Conservation (phyloP, 2,113 vertebrate species). For the Archocentrus centrarchus region DNA sequence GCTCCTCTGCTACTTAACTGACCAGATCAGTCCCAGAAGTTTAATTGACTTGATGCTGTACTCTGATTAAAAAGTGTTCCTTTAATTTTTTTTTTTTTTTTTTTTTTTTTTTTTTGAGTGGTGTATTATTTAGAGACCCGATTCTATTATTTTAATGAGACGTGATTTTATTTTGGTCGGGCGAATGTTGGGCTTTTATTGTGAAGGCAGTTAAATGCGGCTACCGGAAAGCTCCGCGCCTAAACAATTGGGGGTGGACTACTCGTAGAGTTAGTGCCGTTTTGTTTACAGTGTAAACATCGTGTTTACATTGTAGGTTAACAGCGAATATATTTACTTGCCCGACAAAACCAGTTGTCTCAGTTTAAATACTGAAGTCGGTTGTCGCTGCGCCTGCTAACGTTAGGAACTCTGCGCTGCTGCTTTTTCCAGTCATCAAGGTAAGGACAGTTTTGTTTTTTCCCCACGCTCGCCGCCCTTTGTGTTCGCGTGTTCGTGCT, state of each 20-base stretch:
- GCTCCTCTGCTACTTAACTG: too few relatives aligned
- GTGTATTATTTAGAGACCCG: not conserved
- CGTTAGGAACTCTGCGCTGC: not conserved
- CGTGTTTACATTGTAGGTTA: not conserved
- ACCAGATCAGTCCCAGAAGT: too few relatives aligned
- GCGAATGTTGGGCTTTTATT: slow-evolving; percentile 49
- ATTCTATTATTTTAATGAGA: not conserved
- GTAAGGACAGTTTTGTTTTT: not conserved
- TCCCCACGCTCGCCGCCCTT: not conserved
- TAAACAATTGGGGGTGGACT: not conserved
- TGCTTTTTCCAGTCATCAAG: not conserved
- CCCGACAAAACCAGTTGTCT: not conserved
- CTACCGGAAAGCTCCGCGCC: slow-evolving; percentile 27
- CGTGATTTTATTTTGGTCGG: not conserved
- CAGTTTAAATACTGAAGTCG: not conserved
- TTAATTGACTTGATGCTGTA: too few relatives aligned
- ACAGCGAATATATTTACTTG: not conserved
- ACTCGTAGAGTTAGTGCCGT: not conserved
- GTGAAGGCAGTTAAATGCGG: slow-evolving; percentile 22
- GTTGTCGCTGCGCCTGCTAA: not conserved
- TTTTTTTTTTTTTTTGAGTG: too few relatives aligned
- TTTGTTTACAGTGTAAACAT: not conserved
- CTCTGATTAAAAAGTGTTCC: too few relatives aligned
- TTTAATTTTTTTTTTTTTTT: too few relatives aligned
- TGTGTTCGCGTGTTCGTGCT: not conserved